phyloP scores from a whole-genome alignment of 2,113 vertebrate genomes.

The Crypturellus undulatus region DNA sequence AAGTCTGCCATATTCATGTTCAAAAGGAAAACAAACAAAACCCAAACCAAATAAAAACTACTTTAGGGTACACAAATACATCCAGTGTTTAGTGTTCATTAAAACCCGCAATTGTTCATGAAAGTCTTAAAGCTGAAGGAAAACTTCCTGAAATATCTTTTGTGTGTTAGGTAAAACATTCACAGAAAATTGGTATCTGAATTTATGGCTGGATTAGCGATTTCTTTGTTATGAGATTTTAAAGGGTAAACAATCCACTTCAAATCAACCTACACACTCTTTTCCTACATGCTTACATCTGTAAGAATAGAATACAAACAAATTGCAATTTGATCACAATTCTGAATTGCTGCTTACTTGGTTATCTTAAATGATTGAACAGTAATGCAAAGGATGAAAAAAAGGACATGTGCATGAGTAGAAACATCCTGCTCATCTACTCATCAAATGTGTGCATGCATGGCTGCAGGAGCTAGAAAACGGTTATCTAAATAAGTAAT shows the following conservation, averaged over 20 bases:
- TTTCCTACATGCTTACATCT: neutral
- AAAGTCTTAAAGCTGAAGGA: neutral
- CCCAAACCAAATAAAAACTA: no score
- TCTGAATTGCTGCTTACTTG: neutral
- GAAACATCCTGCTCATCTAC: neutral
- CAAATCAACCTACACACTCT: neutral
- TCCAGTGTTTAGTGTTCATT: neutral
- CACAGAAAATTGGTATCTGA: neutral
- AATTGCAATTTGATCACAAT: neutral
- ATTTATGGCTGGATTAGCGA: neutral
- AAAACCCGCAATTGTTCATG: neutral
- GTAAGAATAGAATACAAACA: neutral
- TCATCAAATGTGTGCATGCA: neutral
- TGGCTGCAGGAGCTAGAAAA: neutral
- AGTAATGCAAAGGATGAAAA: neutral
- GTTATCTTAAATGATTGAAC: neutral
- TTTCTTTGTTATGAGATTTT: neutral
- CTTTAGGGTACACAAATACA: neutral
- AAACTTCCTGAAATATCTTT: neutral
- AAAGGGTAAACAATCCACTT: neutral
- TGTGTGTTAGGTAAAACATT: neutral
- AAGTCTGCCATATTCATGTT: neutral
- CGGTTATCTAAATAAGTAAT: neutral
- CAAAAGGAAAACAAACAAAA: neutral
- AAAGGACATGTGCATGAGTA: neutral